Percentiles rank a stretch among this genome's conserved stretches.
Evolutionary conservation across 1,140 invertebrate species (phyloP).

Genomic region (Drosophila tsacasi): DNA sequence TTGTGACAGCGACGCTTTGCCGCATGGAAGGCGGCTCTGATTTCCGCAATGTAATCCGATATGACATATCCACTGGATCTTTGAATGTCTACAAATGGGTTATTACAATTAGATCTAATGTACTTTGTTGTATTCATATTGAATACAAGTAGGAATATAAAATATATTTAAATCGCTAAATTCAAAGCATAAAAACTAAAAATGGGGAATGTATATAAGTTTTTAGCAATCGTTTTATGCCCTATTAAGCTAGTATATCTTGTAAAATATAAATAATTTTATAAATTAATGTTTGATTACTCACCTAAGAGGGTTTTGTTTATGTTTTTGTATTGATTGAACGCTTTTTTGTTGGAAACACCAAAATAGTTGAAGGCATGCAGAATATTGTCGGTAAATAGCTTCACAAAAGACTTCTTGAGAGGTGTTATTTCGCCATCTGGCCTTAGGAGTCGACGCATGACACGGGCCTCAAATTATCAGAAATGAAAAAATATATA

Average conservation of each 20-base stretch:
- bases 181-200: too few species aligned
- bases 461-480: conserved; percentile 2
- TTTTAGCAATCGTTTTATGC: not conserved
- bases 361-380: conserved; percentile 33
- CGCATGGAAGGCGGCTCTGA: conserved; percentile 18
- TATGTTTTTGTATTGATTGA: conserved; percentile 40
- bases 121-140: not conserved
- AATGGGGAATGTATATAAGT: not conserved
- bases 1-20: conserved; percentile 26
- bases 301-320: conserved; percentile 39
- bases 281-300: not conserved
- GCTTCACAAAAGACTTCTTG: conserved; percentile 18
- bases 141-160: too few species aligned
- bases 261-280: too few species aligned
- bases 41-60: conserved; percentile 34
- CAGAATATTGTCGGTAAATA: conserved; percentile 24
- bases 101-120: not conserved
- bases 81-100: conserved; percentile 12
- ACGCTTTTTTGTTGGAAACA: conserved; percentile 20
- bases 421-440: conserved; percentile 24
- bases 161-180: too few species aligned
- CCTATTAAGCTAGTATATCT: too few species aligned
- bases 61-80: conserved; percentile 21
- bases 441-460: conserved; percentile 23
- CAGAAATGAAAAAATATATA: not conserved